These are phyloP conservation scores for Sminthurinus signatus DNA, from an alignment of 1,140 invertebrate genomes.

Conservation along the genomic window DNA sequence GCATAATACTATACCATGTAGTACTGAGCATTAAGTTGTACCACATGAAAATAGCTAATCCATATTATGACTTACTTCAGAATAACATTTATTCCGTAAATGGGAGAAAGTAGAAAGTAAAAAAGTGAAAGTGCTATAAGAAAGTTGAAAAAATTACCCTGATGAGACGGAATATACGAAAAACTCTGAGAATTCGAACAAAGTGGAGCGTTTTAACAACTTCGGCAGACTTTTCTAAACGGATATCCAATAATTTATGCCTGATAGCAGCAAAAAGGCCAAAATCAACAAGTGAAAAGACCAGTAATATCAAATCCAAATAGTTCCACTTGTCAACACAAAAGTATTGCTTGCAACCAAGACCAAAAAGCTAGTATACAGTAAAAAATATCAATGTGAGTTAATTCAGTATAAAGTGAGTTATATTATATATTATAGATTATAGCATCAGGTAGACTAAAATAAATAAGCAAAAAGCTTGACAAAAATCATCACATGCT, in stretches of 20 bases:
- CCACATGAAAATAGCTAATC: no score
- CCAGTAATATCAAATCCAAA: constrained; percentile 23
- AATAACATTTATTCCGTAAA: no score
- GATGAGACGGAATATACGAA: constrained; percentile 20
- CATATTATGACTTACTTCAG: no score
- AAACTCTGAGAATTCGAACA: constrained; percentile 11
- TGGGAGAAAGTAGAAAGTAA: background rate
- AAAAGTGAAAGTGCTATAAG: background rate
- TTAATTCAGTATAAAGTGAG: no score
- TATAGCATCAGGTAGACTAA: no score
- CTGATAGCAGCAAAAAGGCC: background rate
- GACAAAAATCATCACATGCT: no score
- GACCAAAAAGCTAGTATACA: constrained; percentile 18
- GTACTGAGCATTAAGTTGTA: no score
- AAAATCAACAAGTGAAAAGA: constrained; percentile 18
- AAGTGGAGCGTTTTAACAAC: background rate
- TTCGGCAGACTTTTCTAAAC: background rate
- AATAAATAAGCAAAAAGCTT: no score
- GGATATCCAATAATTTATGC: no score
- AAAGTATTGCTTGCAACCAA: constrained; percentile 15
- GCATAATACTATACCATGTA: no score
- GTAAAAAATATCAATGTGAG: background rate
- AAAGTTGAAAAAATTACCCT: constrained; percentile 4
- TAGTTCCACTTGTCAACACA: constrained; percentile 26
- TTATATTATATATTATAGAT: no score